These are phyloP conservation scores for Vireo griseus DNA, from an alignment of 2,797 vertebrate species.

Conservation along the genomic window DNA sequence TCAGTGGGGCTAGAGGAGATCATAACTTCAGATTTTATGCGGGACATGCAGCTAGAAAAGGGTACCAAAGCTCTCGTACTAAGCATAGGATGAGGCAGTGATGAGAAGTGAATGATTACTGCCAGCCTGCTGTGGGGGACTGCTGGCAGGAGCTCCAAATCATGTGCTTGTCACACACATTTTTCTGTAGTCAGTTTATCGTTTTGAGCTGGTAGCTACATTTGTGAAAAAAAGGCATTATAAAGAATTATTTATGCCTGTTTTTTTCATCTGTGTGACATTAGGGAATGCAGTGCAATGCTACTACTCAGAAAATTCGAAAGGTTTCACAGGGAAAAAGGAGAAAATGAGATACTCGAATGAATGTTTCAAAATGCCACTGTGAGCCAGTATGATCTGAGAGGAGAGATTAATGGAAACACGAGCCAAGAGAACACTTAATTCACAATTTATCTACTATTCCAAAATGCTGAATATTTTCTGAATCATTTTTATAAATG, in stretches of 20 bases:
- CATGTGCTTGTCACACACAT: neutral
- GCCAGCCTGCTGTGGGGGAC: neutral
- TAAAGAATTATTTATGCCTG: neutral
- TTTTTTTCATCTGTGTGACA: neutral
- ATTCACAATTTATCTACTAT: neutral
- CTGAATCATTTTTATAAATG: neutral
- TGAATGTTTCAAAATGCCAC: neutral
- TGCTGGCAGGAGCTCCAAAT: conserved; percentile 3
- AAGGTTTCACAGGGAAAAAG: neutral
- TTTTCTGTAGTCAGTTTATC: neutral
- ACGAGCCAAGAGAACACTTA: neutral
- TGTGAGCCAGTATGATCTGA: neutral
- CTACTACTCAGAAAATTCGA: neutral
- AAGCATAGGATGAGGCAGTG: neutral
- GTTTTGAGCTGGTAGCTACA: neutral
- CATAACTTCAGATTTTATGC: conserved; percentile 16
- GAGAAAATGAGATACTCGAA: neutral
- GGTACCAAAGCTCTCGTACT: neutral
- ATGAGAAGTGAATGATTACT: neutral
- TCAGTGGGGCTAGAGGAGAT: neutral
- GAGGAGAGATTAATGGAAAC: neutral
- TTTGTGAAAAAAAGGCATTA: neutral
- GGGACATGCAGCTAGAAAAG: neutral
- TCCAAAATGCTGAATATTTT: neutral
- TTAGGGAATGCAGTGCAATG: neutral